phyloP scores from a whole-genome alignment of 2,888 invertebrate species.

The Cinara cedri region DNA sequence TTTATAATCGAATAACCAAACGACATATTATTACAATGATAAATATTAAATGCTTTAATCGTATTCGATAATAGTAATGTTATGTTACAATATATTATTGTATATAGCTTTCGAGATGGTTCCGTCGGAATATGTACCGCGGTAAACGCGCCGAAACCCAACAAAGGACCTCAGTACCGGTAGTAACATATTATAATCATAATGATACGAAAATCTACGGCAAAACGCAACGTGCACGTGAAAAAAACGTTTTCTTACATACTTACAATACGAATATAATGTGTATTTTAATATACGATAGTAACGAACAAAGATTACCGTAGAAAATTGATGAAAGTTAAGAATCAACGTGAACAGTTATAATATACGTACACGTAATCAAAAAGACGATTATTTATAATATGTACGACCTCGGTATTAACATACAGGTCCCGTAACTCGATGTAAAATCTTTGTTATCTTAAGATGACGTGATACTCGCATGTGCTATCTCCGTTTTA shows the following conservation, averaged over 20 bases:
- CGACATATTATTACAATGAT: background rate
- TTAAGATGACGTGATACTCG: too few relatives aligned
- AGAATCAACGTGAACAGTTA: too few relatives aligned
- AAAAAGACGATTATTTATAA: too few relatives aligned
- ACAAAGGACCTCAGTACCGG: background rate
- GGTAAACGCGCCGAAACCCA: background rate
- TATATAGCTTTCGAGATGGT: background rate
- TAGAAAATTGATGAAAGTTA: slow-evolving; percentile 9
- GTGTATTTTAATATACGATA: background rate
- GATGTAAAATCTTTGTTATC: too few relatives aligned
- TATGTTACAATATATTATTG: background rate
- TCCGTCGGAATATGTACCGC: background rate
- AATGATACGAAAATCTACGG: too few relatives aligned
- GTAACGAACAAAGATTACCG: background rate
- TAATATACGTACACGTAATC: too few relatives aligned
- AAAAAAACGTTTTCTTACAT: too few relatives aligned
- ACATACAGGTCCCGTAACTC: too few relatives aligned
- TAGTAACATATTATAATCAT: background rate
- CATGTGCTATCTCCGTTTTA: too few relatives aligned
- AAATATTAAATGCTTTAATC: too few relatives aligned
- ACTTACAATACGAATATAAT: background rate
- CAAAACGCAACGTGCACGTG: too few relatives aligned
- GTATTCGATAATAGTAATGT: slow-evolving; percentile 1
- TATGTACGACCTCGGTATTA: too few relatives aligned
- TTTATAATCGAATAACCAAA: slow-evolving; percentile 4